Evolutionary conservation across 2,797 vertebrate species (phyloP), one percentile per base, ranked within the genome.

Genomic region (Clarias pachynema): DNA sequence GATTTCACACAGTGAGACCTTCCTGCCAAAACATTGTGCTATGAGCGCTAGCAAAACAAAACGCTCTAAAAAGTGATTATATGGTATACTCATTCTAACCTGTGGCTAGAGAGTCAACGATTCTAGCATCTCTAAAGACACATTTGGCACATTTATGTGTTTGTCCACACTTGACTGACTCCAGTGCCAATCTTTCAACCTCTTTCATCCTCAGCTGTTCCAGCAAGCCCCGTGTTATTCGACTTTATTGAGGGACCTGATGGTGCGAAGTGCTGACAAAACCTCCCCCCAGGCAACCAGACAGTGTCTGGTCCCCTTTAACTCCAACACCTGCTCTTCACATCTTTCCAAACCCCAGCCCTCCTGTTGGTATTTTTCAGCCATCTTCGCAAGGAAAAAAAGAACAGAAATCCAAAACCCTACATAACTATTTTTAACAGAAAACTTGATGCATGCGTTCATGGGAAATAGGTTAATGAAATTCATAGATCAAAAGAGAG

Each of bases 401-500:
- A 2, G 16, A 24, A 22, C 18, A 49, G n/a, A 59, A 70, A 56
- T 59, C 20, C 37, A 44, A 37, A 85, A 20, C 60, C 40, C 59
- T n/a, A 16, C 34, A 31, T 29, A 24, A 60, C 40, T 37, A 83
- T 73, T 24, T 84, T 80, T 31, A 66, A 44, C 29, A 20, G 31
- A 77, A 49, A 81, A 56, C 75, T 65, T 20, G 16, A 74, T 74
- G 78, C 44, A 49, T 72, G 40, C 86, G 77, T 62, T 37, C 16
- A 68, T 18, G 66, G 59, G 73, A 87, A 83, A 83, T 84, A 40
- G 86, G 81, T 73, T 87, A 89, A 89, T 53, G 78, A 85, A 74
- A 86, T 77, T 79, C 63, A 79, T 22, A 57, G 84, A 89, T 87
- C 82, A 85, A 85, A 83, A 75, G 82, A 2, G 59, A 84, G 75